Percentiles rank a stretch among this genome's conserved stretches.
phyloP scores from a whole-genome alignment of 2,888 invertebrate species.

The Gandaritis pyraliata region DNA sequence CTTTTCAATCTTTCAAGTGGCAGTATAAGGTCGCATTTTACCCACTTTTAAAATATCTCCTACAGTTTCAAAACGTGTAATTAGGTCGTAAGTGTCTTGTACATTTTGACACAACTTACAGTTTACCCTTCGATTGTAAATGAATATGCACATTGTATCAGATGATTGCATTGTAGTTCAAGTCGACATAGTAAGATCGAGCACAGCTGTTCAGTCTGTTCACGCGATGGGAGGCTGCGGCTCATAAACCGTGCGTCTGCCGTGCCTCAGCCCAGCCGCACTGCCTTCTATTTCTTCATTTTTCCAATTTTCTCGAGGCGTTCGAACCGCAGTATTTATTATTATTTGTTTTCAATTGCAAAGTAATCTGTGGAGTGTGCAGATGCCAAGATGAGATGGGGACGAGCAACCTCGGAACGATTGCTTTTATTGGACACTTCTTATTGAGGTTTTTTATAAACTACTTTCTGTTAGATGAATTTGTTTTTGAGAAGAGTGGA shows the following conservation, averaged over 20 bases:
- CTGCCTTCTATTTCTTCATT: constrained; percentile 58
- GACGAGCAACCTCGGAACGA: constrained; percentile 27
- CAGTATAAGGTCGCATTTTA: too few species aligned
- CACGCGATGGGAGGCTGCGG: constrained; percentile 2
- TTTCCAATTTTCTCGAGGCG: constrained; percentile 69
- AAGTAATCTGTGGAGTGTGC: constrained; percentile 78
- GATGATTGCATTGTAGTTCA: neutral
- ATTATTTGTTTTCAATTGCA: constrained; percentile 83
- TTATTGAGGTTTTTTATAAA: constrained; percentile 23
- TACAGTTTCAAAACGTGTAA: too few species aligned
- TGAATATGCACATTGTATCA: too few species aligned
- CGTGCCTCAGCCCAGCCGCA: constrained; percentile 12
- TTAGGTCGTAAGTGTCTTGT: too few species aligned
- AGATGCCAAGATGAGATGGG: constrained; percentile 64
- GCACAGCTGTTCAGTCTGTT: neutral
- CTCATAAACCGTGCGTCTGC: constrained; percentile 20
- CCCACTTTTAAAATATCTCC: too few species aligned
- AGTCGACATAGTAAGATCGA: neutral
- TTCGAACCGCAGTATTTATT: constrained; percentile 73
- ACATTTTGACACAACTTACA: too few species aligned
- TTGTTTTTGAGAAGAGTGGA: neutral
- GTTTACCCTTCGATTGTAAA: too few species aligned
- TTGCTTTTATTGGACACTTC: constrained; percentile 32
- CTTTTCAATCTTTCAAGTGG: too few species aligned
- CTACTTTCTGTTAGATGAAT: neutral